phyloP scores from a whole-genome alignment of 2,888 invertebrate genomes.

The Boloria euphrosyne region DNA sequence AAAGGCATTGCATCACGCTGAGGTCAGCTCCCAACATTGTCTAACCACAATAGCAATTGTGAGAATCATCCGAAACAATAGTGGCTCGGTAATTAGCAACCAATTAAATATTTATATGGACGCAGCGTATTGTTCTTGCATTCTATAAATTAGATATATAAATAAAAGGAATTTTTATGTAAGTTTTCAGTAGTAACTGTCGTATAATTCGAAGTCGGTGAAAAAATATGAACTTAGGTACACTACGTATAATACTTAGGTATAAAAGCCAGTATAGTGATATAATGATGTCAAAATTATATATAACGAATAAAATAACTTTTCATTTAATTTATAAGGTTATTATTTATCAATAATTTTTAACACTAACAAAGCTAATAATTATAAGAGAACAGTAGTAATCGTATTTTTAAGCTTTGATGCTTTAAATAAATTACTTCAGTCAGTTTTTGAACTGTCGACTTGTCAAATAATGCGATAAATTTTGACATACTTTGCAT shows the following conservation, averaged over 20 bases:
- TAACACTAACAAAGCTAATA: no score
- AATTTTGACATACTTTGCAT: no score
- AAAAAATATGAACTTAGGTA: not conserved
- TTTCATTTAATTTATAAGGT: no score
- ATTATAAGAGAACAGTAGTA: no score
- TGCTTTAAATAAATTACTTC: no score
- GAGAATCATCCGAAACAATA: slow-evolving; percentile 73
- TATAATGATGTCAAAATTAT: not conserved
- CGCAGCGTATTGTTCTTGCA: slow-evolving; percentile 55
- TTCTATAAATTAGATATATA: slow-evolving; percentile 53
- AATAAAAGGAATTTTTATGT: slow-evolving; percentile 41
- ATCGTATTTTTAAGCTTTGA: no score
- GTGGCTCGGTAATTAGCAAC: slow-evolving; percentile 73
- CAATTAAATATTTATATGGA: slow-evolving; percentile 73
- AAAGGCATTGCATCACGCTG: slow-evolving; percentile 66
- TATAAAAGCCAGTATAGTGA: not conserved
- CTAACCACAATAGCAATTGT: slow-evolving; percentile 78
- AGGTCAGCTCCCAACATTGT: slow-evolving; percentile 81
- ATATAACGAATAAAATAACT: not conserved
- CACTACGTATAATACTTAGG: no score
- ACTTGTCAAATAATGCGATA: no score
- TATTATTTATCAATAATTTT: no score
- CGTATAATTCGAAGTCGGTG: not conserved
- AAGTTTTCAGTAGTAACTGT: not conserved
- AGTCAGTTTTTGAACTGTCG: no score